Conservation (phyloP, 2,888 invertebrate species). For the Parasteatoda lunata region DNA sequence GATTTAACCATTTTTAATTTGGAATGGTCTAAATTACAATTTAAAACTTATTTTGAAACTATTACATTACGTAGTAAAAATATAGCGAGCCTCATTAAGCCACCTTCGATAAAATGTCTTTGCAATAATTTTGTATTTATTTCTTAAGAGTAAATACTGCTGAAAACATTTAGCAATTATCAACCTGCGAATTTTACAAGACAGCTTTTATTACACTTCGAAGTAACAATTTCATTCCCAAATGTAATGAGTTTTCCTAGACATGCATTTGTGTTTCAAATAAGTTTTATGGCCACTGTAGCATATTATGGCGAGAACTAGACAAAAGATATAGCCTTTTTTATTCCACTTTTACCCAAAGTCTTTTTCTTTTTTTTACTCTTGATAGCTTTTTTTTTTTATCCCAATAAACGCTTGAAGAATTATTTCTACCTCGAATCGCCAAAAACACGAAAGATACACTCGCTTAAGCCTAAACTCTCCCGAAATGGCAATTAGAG, state of each 20-base stretch:
- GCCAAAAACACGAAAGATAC: not conserved
- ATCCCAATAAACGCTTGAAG: not conserved
- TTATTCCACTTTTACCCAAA: not conserved
- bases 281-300: conserved; percentile 24
- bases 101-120: too few species aligned
- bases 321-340: conserved; percentile 9
- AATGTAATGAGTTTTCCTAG: conserved; percentile 29
- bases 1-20: too few species aligned
- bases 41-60: too few species aligned
- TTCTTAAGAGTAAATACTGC: too few species aligned
- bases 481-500: conserved; percentile 57
- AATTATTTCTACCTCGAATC: not conserved
- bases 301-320: conserved; percentile 6
- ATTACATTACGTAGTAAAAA: too few species aligned
- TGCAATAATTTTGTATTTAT: too few species aligned
- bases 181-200: not conserved
- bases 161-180: conserved; percentile 16
- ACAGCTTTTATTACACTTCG: too few species aligned
- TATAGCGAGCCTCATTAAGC: too few species aligned
- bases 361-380: too few species aligned
- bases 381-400: not conserved
- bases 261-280: conserved; percentile 21
- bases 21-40: too few species aligned
- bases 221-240: conserved; percentile 23
- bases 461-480: not conserved